Conservation (phyloP, 2,797 vertebrate species). For the Simalia tracyae region DNA sequence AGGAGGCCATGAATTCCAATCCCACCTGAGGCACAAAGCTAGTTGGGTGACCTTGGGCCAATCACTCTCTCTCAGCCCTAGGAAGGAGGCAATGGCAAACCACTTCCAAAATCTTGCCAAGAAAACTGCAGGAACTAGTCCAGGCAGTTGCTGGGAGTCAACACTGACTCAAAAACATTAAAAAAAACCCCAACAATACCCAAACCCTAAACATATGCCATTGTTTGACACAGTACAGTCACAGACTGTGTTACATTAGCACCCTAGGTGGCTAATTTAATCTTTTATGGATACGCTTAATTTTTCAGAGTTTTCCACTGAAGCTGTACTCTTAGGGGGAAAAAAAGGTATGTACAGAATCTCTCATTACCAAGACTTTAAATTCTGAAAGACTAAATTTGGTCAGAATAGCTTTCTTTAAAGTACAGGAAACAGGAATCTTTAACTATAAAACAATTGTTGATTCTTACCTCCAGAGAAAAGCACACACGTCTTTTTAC, state of each 20-base stretch:
- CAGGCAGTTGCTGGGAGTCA: too few species aligned
- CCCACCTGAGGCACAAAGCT: too few species aligned
- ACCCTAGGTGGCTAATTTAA: not conserved
- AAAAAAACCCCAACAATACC: not conserved
- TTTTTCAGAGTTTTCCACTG: not conserved
- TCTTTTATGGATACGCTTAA: not conserved
- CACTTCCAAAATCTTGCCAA: too few species aligned
- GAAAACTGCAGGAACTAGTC: too few species aligned
- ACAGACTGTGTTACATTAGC: not conserved
- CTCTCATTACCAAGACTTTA: not conserved
- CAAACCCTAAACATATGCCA: not conserved
- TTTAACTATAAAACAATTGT: not conserved
- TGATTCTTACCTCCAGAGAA: constrained; percentile 68
- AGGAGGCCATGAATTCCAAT: too few species aligned
- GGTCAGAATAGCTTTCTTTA: not conserved
- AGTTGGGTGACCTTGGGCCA: too few species aligned
- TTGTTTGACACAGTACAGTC: not conserved
- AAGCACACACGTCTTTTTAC: constrained; percentile 79
- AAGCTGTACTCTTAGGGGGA: not conserved
- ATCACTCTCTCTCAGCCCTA: too few species aligned
- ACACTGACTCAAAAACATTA: not conserved
- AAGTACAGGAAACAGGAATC: not conserved
- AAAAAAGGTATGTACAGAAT: not conserved
- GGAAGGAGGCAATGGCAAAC: too few species aligned
- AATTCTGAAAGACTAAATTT: not conserved